Evolutionary conservation across 1,140 invertebrate genomes (phyloP).

Genomic region (Megalonaias nervosa): DNA sequence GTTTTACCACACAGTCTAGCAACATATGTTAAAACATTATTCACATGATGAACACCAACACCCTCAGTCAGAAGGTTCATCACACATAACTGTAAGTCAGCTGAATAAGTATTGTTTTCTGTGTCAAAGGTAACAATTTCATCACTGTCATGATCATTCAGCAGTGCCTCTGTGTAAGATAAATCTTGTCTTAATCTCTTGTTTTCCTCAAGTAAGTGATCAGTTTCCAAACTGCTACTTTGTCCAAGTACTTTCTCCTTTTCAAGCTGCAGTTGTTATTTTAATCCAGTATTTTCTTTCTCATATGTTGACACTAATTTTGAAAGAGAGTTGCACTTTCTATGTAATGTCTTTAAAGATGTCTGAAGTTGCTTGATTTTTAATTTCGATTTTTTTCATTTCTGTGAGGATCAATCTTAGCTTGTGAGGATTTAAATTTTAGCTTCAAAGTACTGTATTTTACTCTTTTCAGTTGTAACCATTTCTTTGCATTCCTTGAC

Average conservation of each 20-base stretch:
- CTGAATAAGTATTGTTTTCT: slow-evolving; percentile 9
- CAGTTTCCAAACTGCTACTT: not conserved
- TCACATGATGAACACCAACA: slow-evolving; percentile 34
- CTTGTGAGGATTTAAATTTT: not conserved
- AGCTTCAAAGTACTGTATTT: slow-evolving; percentile 16
- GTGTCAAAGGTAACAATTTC: slow-evolving; percentile 6
- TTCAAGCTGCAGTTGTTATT: not conserved
- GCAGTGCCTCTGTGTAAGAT: slow-evolving; percentile 1
- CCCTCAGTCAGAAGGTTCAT: slow-evolving; percentile 33
- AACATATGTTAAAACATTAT: slow-evolving; percentile 25
- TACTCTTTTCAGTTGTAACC: slow-evolving; percentile 18
- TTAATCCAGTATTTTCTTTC: slow-evolving; percentile 16
- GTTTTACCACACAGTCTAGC: slow-evolving; percentile 24
- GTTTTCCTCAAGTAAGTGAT: slow-evolving; percentile 3
- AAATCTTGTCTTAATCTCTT: slow-evolving; percentile 12
- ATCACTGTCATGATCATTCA: slow-evolving; percentile 7
- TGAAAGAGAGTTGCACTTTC: too few relatives aligned
- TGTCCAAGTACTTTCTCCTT: not conserved
- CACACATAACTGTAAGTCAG: slow-evolving; percentile 17
- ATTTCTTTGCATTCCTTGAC: slow-evolving; percentile 3
- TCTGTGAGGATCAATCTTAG: not conserved
- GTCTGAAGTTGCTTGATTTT: slow-evolving; percentile 15
- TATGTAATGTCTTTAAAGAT: slow-evolving; percentile 10
- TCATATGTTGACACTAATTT: not conserved
- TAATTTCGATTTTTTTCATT: slow-evolving; percentile 15